Evolutionary conservation across 2,797 vertebrate species (phyloP), one percentile per base, ranked within the genome.

Genomic region (Sciurus vulgaris): DNA sequence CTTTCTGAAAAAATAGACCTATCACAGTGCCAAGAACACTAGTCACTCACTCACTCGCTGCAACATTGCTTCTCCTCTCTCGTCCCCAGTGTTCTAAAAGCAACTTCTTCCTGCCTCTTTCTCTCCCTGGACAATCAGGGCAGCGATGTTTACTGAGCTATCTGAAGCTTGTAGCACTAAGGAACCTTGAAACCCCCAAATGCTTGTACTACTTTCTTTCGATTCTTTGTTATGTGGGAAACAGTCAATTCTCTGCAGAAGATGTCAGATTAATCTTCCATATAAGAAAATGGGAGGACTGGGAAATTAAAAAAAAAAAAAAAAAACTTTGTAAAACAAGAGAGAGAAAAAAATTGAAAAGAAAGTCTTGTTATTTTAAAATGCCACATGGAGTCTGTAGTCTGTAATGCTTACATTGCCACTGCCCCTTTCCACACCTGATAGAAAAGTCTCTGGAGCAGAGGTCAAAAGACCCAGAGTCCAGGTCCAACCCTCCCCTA

Each of bases 171-270:
- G 11, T 38, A 59, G 20, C 28, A 26, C 73, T 73, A 77, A 95
- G 67, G 54, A 82, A 61, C 6, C 84, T 92, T 47, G 61, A 67
- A 38, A 78, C 77, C 72, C 69, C 72, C 70, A 91, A 97, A 76
- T 54, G 89, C 38, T 78, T 73, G 11, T 81, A 76, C 14, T 35
- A 18, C 76, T 86, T 94, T 61, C 26, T 92, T 93, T 93, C n/a
- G 7, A 18, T 33, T 90, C 20, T 89, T 89, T 91, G 61, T 89
- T 94, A 86, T 61, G 26, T 54, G 56, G 9, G 63, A 92, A 91
- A 86, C 3, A 93, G 77, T 93, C 88, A 89, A 10, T 95, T 96
- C 54, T 95, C 74, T 91, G 20, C 17, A 77, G 35, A 95, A 92
- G 22, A 67, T 95, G 63, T 96, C 47, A 22, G 59, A 85, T 93